A percentile compares a stretch with the other conserved stretches of the same genome.
Evolutionary conservation across 2,888 invertebrate species (phyloP).

Genomic region (Lepetodrilus schrolli): DNA sequence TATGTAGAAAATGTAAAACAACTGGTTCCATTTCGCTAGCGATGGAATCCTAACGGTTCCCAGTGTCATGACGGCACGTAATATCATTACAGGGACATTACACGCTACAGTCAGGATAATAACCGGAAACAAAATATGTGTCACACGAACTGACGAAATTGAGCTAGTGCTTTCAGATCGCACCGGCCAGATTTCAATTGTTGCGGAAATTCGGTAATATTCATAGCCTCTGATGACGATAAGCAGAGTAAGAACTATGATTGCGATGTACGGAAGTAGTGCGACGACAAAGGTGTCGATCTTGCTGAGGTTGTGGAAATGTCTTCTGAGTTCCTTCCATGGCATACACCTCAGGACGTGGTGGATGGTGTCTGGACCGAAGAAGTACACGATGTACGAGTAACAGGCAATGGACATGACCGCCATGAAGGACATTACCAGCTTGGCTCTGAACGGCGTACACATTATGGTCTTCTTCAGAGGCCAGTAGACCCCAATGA

Average conservation of each 20-base stretch:
- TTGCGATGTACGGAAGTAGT: slow-evolving; percentile 53
- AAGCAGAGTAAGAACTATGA: slow-evolving; percentile 51
- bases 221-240: slow-evolving; percentile 52
- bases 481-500: slow-evolving; percentile 62
- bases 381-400: slow-evolving; percentile 64
- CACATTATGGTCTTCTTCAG: slow-evolving; percentile 61
- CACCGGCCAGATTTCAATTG: slow-evolving; percentile 26
- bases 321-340: slow-evolving; percentile 38
- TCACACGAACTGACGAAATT: slow-evolving; percentile 33
- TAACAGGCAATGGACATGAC: slow-evolving; percentile 60
- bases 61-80: slow-evolving; percentile 33
- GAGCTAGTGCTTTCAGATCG: neutral
- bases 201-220: slow-evolving; percentile 49
- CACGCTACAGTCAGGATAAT: slow-evolving; percentile 35
- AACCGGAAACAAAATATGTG: slow-evolving; percentile 41
- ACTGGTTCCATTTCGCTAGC: slow-evolving; percentile 26
- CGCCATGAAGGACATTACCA: slow-evolving; percentile 60
- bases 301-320: slow-evolving; percentile 46
- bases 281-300: slow-evolving; percentile 60
- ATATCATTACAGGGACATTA: slow-evolving; percentile 35
- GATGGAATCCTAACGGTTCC: neutral
- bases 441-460: slow-evolving; percentile 67
- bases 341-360: slow-evolving; percentile 30
- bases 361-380: slow-evolving; percentile 42
- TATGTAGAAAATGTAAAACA: slow-evolving; percentile 33